Percentiles rank a stretch among this genome's conserved stretches.
phyloP scores from a whole-genome alignment of 2,797 vertebrate genomes.

The Margarornis squamiger region DNA sequence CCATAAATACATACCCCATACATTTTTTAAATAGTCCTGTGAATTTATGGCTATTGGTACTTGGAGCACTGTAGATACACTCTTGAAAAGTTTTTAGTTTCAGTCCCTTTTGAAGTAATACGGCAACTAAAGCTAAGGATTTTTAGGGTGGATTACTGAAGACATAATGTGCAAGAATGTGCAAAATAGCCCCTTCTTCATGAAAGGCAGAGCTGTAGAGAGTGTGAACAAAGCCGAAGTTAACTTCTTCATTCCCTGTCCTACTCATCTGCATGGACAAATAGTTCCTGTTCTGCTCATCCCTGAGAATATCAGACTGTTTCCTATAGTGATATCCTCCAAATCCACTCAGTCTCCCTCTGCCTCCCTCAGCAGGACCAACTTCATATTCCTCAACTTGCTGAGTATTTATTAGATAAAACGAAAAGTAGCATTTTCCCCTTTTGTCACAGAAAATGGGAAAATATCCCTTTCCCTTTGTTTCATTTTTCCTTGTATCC shows the following conservation, averaged over 20 bases:
- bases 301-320: not conserved
- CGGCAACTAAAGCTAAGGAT: not conserved
- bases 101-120: not conserved
- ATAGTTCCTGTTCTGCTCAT: not conserved
- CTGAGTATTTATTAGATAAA: not conserved
- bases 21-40: not conserved
- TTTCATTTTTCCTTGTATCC: not conserved
- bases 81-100: not conserved
- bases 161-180: not conserved
- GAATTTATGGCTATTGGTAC: not conserved
- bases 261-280: not conserved
- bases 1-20: not conserved
- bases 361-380: not conserved
- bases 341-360: not conserved
- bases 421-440: not conserved
- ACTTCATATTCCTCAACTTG: not conserved
- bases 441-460: not conserved
- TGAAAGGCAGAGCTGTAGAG: not conserved
- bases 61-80: not conserved
- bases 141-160: not conserved
- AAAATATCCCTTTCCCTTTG: not conserved
- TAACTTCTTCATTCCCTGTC: not conserved
- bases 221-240: not conserved
- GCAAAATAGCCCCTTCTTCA: not conserved
- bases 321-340: not conserved